Evolutionary conservation across 1,140 invertebrate species (phyloP).

Genomic region (Zaprionus ornatus): DNA sequence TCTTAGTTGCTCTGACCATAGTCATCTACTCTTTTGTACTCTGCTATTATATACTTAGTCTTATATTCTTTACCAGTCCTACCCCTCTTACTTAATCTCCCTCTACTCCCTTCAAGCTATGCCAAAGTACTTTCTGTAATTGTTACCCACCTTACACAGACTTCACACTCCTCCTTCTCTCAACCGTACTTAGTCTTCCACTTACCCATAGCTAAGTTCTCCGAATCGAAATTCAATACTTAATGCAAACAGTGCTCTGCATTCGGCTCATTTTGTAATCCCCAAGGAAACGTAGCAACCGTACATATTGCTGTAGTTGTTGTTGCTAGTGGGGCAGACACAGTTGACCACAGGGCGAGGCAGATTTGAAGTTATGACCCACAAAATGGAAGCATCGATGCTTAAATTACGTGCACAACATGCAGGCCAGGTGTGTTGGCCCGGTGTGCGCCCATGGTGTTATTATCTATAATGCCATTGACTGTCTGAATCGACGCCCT

Average conservation of each 20-base stretch:
- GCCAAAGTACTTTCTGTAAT: not conserved
- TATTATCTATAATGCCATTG: constrained; percentile 67
- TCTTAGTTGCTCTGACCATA: no score
- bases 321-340: not conserved
- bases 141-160: not conserved
- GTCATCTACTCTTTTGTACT: no score
- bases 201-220: not conserved
- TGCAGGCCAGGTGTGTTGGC: constrained; percentile 5
- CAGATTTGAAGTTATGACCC: constrained; percentile 60
- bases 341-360: constrained; percentile 40
- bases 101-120: not conserved
- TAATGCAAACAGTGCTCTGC: not conserved
- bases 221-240: not conserved
- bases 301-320: not conserved
- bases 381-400: constrained; percentile 48
- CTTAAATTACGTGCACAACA: constrained; percentile 58
- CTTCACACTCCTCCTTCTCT: not conserved
- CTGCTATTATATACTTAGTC: no score
- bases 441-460: constrained; percentile 26
- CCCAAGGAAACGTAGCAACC: constrained; percentile 22
- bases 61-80: not conserved
- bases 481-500: constrained; percentile 19
- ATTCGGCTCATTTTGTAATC: not conserved
- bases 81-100: not conserved
- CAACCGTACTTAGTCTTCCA: not conserved